Evolutionary conservation across 1,140 invertebrate genomes (phyloP).

Genomic region (Calosoma granatense): DNA sequence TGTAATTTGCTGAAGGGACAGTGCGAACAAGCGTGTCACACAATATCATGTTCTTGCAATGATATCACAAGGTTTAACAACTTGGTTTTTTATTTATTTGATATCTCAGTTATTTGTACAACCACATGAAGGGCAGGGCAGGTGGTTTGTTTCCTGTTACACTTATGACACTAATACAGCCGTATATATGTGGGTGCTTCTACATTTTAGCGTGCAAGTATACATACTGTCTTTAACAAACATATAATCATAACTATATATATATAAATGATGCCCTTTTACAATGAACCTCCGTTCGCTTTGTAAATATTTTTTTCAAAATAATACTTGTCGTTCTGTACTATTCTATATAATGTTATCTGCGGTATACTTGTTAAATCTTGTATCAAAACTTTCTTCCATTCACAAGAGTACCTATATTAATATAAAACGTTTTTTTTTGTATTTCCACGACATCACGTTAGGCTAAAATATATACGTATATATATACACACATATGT

Average conservation of each 20-base stretch:
- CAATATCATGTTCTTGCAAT: too few species aligned
- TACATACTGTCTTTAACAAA: conserved; percentile 19
- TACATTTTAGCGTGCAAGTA: conserved; percentile 18
- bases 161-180: conserved; percentile 1
- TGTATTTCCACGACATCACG: conserved; percentile 21
- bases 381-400: conserved; percentile 29
- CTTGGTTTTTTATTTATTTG: conserved; percentile 16
- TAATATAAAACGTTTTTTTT: conserved; percentile 26
- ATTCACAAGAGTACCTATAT: conserved; percentile 22
- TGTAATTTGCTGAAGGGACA: too few species aligned
- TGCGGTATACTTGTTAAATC: conserved; percentile 27
- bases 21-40: too few species aligned
- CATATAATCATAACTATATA: conserved; percentile 17
- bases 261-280: conserved; percentile 17
- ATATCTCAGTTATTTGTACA: conserved; percentile 17
- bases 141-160: conserved; percentile 12
- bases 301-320: conserved; percentile 11
- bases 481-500: conserved; percentile 18
- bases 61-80: conserved; percentile 9
- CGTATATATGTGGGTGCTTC: conserved; percentile 16
- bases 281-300: conserved; percentile 15
- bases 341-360: conserved; percentile 17
- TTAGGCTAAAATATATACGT: conserved; percentile 24
- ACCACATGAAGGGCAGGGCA: conserved; percentile 18
- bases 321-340: conserved; percentile 13